Evolutionary conservation across 2,113 vertebrate genomes (phyloP), one percentile per base, ranked within the genome.

Genomic region (Dermatemys mawii): DNA sequence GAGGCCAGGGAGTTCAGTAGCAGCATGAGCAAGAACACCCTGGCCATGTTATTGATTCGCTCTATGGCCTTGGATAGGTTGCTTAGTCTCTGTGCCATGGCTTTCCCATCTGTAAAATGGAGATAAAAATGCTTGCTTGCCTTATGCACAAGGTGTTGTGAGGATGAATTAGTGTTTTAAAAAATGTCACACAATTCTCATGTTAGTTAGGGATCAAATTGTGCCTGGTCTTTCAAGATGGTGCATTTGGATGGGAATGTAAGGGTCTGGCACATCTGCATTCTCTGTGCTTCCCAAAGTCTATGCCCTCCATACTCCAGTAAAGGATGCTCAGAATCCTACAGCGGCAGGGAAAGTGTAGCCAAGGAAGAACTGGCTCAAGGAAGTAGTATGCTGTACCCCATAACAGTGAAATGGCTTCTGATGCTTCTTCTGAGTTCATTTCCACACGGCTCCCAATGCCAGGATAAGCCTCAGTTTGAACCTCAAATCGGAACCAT

Each of bases 261-360:
- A 80, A 51, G 79, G 8, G 3, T 80, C 44, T 83, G 44, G 29
- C 70, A 14, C 1, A 1, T 0, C 0, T 76, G 12, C 57, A 57
- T 4, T 48, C 57, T 38, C 38, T 44, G 41, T 24, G 21, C 51
- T 93, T 51, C 6, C 11, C 21, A 70, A 55, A 38, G 54, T 2
- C 1, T 60, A 32, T 48, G 89, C 78, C 22, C 16, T 51, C 3
- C 8, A 57, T 44, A 10, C 4, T 22, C n/a, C 16, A 22, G 8
- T 5, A 19, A 70, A n/a, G n/a, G 63, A 35, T 38, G 63, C 19
- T 35, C n/a, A 35, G 63, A 19, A 70, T 70, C 63, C 16, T 70
- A 70, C 8, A n/a, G 19, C 0, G 35, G 9, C 9, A 84, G 41
- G 85, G 50, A 46, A 84, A 21, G 49, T 21, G 44, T 32, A 73